Evolutionary conservation across 1,140 invertebrate species (phyloP).

Genomic region (Trachymyrmex septentrionalis): DNA sequence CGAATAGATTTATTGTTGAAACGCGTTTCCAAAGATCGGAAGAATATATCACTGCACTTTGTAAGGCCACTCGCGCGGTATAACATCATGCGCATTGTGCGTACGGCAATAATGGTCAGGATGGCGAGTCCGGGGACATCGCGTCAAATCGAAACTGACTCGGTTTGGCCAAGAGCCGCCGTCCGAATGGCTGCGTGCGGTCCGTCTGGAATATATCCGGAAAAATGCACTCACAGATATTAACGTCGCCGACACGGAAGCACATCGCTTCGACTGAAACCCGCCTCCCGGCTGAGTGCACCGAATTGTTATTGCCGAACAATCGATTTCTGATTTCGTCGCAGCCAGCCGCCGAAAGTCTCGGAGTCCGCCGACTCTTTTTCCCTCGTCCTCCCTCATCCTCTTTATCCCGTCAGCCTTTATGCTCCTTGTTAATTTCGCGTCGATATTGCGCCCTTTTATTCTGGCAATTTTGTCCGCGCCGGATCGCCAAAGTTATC

Average conservation of each 20-base stretch:
- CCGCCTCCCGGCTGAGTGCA: slow-evolving; percentile 75
- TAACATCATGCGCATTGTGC: slow-evolving; percentile 65
- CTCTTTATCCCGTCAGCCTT: background rate
- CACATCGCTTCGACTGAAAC: slow-evolving; percentile 64
- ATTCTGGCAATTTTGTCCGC: slow-evolving; percentile 43
- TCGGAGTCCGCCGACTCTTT: background rate
- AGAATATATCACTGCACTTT: slow-evolving; percentile 33
- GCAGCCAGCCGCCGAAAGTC: slow-evolving; percentile 60
- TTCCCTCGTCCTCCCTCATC: background rate
- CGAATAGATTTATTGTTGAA: background rate
- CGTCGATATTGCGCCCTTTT: slow-evolving; percentile 40
- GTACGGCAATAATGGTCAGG: slow-evolving; percentile 59
- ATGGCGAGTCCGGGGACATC: background rate
- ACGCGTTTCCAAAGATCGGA: background rate
- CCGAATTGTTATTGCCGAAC: slow-evolving; percentile 82
- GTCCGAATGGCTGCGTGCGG: slow-evolving; percentile 59
- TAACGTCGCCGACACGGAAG: slow-evolving; percentile 79
- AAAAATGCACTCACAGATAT: slow-evolving; percentile 82
- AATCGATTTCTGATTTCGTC: slow-evolving; percentile 80
- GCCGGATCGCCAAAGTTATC: slow-evolving; percentile 32
- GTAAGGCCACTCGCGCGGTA: slow-evolving; percentile 11
- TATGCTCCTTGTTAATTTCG: slow-evolving; percentile 49
- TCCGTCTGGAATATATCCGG: slow-evolving; percentile 77
- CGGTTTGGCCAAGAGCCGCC: slow-evolving; percentile 9
- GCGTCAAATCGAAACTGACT: slow-evolving; percentile 58